These are phyloP conservation scores for Danio albolineatus DNA, from an alignment of 2,797 vertebrate genomes.

Conservation along the genomic window DNA sequence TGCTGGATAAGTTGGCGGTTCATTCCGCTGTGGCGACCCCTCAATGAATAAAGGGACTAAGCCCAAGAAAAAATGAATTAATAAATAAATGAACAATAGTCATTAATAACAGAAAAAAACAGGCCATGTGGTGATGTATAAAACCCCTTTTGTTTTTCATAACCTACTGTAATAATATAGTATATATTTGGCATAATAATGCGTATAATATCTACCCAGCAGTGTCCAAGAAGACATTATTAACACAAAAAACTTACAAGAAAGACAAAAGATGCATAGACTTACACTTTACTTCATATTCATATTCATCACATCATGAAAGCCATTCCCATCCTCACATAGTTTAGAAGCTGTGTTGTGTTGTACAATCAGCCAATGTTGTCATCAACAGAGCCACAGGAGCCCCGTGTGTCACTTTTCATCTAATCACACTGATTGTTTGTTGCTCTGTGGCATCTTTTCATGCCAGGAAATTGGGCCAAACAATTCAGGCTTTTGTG, in stretches of 20 bases:
- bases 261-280: constrained; percentile 21
- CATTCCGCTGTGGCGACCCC: too few species aligned
- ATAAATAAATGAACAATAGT: too few species aligned
- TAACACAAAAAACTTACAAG: constrained; percentile 18
- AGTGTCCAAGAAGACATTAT: constrained; percentile 5
- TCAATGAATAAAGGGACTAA: too few species aligned
- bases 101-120: too few species aligned
- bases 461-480: constrained; percentile 76
- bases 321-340: constrained; percentile 15
- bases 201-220: too few species aligned
- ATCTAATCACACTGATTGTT: constrained; percentile 69
- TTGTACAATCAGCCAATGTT: constrained; percentile 54
- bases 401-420: constrained; percentile 70
- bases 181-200: too few species aligned
- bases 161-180: too few species aligned
- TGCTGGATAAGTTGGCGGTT: too few species aligned
- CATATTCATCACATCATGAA: constrained; percentile 33
- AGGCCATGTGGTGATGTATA: too few species aligned
- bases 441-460: constrained; percentile 72
- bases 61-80: too few species aligned
- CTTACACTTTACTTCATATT: constrained; percentile 45
- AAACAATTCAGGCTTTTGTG: constrained; percentile 79
- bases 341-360: constrained; percentile 52
- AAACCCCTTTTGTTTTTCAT: too few species aligned
- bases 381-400: constrained; percentile 70